Evolutionary conservation across 2,113 vertebrate genomes (phyloP).

Genomic region (Bufo gargarizans): DNA sequence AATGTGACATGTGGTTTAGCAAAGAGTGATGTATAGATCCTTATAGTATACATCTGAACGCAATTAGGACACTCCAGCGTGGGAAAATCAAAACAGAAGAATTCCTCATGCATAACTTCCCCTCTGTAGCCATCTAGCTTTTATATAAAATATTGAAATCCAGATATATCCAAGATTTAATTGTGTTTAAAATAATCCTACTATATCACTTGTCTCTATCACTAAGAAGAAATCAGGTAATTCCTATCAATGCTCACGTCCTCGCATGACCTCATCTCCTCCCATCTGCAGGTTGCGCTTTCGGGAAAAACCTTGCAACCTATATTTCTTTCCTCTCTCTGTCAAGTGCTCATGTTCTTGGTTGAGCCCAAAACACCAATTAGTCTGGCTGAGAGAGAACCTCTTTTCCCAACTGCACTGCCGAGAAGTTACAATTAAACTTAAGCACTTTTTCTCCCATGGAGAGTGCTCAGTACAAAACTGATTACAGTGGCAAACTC

Average conservation of each 20-base stretch:
- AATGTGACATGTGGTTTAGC: too few species aligned
- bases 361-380: conserved; percentile 24
- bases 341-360: conserved; percentile 22
- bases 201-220: too few species aligned
- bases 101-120: too few species aligned
- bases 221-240: not conserved
- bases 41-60: too few species aligned
- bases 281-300: not conserved
- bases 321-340: conserved; percentile 1
- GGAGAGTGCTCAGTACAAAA: conserved; percentile 12
- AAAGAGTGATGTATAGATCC: too few species aligned
- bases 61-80: too few species aligned
- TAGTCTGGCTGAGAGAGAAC: conserved; percentile 22
- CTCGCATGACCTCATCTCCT: not conserved
- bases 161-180: too few species aligned
- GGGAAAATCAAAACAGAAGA: too few species aligned
- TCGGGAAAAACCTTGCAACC: conserved; percentile 7
- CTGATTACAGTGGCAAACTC: not conserved
- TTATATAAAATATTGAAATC: too few species aligned
- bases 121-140: too few species aligned
- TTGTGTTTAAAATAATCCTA: too few species aligned
- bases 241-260: not conserved
- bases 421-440: conserved; percentile 50
- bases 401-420: not conserved
- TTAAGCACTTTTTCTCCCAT: conserved; percentile 35